phyloP scores from a whole-genome alignment of 2,113 vertebrate genomes.

The Rhinopomastus cyanomelas region DNA sequence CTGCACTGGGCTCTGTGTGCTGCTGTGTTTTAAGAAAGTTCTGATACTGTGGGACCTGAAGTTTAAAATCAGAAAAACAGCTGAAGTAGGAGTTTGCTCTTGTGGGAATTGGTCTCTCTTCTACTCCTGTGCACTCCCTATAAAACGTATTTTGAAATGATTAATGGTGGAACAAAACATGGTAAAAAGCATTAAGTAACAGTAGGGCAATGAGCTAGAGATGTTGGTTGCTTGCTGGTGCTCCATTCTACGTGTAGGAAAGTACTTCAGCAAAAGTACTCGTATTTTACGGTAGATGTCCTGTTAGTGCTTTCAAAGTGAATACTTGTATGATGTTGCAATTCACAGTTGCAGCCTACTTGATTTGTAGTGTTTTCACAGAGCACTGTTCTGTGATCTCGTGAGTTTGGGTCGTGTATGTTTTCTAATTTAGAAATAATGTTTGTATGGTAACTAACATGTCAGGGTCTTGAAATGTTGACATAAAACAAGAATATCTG shows the following conservation, averaged over 20 bases:
- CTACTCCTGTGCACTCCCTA: neutral
- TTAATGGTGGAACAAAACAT: neutral
- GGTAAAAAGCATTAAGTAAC: neutral
- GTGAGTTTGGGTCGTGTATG: neutral
- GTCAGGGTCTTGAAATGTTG: neutral
- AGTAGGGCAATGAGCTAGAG: neutral
- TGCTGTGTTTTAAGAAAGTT: neutral
- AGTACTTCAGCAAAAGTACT: neutral
- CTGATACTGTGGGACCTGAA: neutral
- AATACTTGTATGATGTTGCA: neutral
- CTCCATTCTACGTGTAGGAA: neutral
- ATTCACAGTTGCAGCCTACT: neutral
- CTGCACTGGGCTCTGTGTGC: neutral
- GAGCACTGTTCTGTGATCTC: neutral
- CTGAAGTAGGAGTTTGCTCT: neutral
- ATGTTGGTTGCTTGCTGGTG: neutral
- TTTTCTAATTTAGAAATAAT: neutral
- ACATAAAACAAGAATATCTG: neutral
- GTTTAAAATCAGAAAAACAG: neutral
- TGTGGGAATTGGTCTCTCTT: neutral
- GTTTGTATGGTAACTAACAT: neutral
- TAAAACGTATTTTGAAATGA: neutral
- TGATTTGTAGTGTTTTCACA: neutral
- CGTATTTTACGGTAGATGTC: neutral
- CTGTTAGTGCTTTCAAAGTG: neutral